Evolutionary conservation across 2,888 invertebrate species (phyloP).

Genomic region (Ornithoptera alexandrae): DNA sequence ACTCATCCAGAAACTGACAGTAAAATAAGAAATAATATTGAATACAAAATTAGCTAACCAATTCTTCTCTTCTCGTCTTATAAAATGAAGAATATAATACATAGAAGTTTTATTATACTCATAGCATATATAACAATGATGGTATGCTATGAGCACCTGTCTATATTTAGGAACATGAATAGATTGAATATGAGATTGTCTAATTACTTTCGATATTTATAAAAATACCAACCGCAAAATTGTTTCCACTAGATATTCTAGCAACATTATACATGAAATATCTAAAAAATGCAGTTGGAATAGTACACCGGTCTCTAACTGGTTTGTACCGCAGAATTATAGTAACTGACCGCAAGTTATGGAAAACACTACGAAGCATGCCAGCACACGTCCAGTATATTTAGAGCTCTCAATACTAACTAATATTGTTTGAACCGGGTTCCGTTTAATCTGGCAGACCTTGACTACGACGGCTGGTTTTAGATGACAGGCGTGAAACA

Average conservation of each 20-base stretch:
- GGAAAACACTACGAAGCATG: slow-evolving; percentile 39
- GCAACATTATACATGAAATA: slow-evolving; percentile 52
- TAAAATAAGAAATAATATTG: no score
- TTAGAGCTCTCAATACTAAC: slow-evolving; percentile 24
- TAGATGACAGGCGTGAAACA: slow-evolving; percentile 41
- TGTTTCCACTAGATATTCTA: slow-evolving; percentile 36
- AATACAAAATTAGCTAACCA: no score
- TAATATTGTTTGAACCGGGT: slow-evolving; percentile 11
- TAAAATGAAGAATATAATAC: no score
- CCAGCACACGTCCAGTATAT: slow-evolving; percentile 36
- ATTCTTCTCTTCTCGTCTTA: no score
- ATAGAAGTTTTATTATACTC: no score
- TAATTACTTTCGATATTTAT: slow-evolving; percentile 19
- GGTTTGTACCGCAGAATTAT: slow-evolving; percentile 58
- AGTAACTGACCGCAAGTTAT: slow-evolving; percentile 47
- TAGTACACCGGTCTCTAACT: slow-evolving; percentile 54
- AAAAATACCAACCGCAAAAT: slow-evolving; percentile 42
- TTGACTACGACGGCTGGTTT: slow-evolving; percentile 45
- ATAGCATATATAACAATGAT: no score
- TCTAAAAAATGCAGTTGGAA: slow-evolving; percentile 65
- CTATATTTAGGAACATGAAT: no score
- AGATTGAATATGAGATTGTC: background rate
- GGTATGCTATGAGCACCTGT: no score
- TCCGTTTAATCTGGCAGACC: slow-evolving; percentile 35
- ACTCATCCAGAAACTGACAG: no score